A percentile compares a stretch with the other conserved stretches of the same genome.
phyloP scores from a whole-genome alignment of 2,113 vertebrate species.

The Zosterops borbonicus region DNA sequence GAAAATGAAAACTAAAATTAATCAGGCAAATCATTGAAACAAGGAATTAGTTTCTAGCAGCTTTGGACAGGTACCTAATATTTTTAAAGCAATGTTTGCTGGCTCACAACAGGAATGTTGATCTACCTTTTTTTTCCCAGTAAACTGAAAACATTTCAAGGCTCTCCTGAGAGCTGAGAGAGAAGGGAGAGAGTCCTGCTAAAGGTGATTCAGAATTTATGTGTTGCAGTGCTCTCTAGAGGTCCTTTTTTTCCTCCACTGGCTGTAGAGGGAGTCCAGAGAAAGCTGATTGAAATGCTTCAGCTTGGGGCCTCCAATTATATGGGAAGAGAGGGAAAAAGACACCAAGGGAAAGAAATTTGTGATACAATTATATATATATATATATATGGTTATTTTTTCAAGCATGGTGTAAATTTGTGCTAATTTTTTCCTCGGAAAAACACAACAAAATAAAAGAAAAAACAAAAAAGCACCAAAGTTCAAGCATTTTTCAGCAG shows the following conservation, averaged over 20 bases:
- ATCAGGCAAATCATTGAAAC: background rate
- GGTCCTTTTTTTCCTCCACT: background rate
- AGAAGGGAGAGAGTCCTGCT: background rate
- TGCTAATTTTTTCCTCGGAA: background rate
- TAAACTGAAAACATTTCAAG: background rate
- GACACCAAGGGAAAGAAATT: background rate
- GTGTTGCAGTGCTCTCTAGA: constrained; percentile 40
- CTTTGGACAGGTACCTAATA: background rate
- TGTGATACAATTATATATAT: background rate
- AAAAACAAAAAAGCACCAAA: background rate
- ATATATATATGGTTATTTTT: background rate
- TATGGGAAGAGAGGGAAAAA: background rate
- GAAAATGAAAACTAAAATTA: background rate
- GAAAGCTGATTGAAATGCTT: background rate
- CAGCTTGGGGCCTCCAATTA: background rate
- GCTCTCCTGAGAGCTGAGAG: background rate
- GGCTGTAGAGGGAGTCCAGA: background rate
- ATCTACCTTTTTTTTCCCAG: background rate
- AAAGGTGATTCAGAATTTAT: background rate
- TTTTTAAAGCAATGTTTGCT: background rate
- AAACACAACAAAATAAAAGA: background rate
- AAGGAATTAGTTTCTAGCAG: background rate
- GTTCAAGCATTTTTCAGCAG: background rate
- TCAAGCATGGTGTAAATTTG: background rate
- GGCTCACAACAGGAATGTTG: background rate